Conservation (phyloP, 2,113 vertebrate genomes). For the Equus quagga region DNA sequence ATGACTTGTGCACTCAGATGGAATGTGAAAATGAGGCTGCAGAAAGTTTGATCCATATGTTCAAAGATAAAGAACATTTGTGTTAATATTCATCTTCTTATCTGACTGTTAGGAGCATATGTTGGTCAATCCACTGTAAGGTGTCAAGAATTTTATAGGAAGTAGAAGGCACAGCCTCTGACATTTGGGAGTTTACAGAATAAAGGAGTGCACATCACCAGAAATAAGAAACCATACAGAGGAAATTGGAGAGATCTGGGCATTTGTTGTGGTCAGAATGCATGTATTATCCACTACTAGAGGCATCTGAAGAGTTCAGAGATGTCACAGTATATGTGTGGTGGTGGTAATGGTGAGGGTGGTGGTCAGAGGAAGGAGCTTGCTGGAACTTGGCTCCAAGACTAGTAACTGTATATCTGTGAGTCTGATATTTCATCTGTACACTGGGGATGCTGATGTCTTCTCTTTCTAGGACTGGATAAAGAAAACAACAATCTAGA, state of each 20-base stretch:
- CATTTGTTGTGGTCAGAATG: background rate
- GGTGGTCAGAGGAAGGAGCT: background rate
- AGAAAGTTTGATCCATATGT: conserved; percentile 45
- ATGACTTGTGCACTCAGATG: conserved; percentile 37
- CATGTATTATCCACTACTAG: background rate
- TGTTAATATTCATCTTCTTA: conserved; percentile 1
- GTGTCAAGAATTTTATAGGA: background rate
- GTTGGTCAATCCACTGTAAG: background rate
- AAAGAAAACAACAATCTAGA: background rate
- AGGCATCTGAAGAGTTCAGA: background rate
- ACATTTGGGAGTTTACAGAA: background rate
- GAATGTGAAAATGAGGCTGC: conserved; percentile 62
- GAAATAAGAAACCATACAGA: background rate
- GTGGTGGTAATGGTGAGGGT: background rate
- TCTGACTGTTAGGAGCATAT: background rate
- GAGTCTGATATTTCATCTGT: background rate
- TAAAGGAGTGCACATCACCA: background rate
- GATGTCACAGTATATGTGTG: background rate
- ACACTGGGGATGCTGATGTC: background rate
- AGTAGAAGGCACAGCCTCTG: background rate
- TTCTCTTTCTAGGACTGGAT: background rate
- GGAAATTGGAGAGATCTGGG: background rate
- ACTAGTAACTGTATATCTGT: background rate
- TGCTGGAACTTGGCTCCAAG: background rate
- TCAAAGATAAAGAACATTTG: conserved; percentile 34